Evolutionary conservation across 2,888 invertebrate genomes (phyloP).

Genomic region (Drosophila algonquin): DNA sequence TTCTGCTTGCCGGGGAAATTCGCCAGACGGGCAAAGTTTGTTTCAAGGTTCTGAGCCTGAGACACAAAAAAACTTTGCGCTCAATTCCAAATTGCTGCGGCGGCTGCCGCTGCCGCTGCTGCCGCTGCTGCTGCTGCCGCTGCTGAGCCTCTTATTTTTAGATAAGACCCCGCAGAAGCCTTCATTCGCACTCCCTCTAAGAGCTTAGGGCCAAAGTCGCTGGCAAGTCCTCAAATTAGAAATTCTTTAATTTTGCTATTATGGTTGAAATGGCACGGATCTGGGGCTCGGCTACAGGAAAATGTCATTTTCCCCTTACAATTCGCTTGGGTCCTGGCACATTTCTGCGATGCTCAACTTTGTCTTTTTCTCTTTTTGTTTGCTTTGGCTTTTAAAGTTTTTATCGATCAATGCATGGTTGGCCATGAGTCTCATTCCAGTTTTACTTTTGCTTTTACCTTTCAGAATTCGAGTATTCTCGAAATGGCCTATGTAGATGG

Average conservation of each 20-base stretch:
- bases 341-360: neutral
- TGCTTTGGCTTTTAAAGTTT: neutral
- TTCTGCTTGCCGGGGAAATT: slow-evolving; percentile 38
- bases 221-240: slow-evolving; percentile 41
- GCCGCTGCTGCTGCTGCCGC: slow-evolving; percentile 16
- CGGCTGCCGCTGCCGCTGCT: slow-evolving; percentile 16
- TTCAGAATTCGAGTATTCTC: neutral
- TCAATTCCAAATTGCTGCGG: slow-evolving; percentile 55
- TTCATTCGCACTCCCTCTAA: slow-evolving; percentile 20
- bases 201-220: slow-evolving; percentile 28
- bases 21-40: slow-evolving; percentile 61
- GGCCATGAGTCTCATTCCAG: neutral
- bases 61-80: slow-evolving; percentile 53
- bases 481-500: too few relatives aligned
- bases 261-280: slow-evolving; percentile 6
- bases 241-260: slow-evolving; percentile 30
- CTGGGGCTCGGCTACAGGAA: slow-evolving; percentile 1
- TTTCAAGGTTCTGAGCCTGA: slow-evolving; percentile 9
- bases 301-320: neutral
- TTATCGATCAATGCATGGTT: neutral
- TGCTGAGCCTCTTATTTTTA: slow-evolving; percentile 61
- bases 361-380: neutral
- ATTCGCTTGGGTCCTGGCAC: neutral
- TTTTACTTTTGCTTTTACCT: neutral
- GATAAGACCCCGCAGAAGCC: slow-evolving; percentile 49